Conservation (phyloP, 2,797 vertebrate genomes). For the Platalea minor region DNA sequence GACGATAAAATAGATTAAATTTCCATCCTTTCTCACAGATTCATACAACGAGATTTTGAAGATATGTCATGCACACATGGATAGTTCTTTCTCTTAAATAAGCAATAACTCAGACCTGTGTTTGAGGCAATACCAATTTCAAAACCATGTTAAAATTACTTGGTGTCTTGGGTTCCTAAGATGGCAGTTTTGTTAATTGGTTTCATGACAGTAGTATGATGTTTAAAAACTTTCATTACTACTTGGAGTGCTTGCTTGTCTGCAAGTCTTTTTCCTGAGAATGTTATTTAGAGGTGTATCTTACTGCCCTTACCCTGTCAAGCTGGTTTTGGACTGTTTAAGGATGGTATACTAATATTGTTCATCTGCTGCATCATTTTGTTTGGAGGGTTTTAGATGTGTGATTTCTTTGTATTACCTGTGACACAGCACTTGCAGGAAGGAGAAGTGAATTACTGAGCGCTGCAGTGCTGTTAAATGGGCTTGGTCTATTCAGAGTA, state of each 20-base stretch:
- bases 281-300: background rate
- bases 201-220: background rate
- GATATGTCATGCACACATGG: background rate
- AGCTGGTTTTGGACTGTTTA: background rate
- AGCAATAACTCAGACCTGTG: background rate
- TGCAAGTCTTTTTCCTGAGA: background rate
- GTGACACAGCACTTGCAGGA: background rate
- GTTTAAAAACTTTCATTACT: background rate
- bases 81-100: background rate
- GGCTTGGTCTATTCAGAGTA: background rate
- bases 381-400: background rate
- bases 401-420: background rate
- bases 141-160: background rate
- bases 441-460: background rate
- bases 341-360: background rate
- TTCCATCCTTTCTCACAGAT: background rate
- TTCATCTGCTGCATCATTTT: background rate
- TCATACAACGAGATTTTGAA: background rate
- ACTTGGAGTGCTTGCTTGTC: background rate
- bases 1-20: background rate
- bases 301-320: background rate
- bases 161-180: background rate
- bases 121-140: background rate
- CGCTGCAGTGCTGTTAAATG: background rate
- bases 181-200: background rate